These are phyloP conservation scores for Halesus radiatus DNA, from an alignment of 1,140 invertebrate species.

Conservation along the genomic window DNA sequence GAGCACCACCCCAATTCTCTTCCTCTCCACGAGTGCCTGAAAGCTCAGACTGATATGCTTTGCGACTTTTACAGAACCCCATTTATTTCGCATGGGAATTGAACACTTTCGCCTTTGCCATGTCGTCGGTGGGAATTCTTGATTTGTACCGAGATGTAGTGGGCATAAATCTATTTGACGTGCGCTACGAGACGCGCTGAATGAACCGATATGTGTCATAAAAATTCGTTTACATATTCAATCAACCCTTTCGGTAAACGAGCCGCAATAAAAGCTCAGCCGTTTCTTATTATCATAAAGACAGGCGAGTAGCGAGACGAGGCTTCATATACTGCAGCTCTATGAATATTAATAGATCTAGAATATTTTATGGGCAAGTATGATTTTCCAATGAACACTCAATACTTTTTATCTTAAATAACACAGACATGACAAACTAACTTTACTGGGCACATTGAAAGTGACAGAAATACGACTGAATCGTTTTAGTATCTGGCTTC, in stretches of 20 bases:
- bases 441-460: too few species aligned
- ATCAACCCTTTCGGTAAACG: conserved; percentile 24
- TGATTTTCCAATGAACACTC: too few species aligned
- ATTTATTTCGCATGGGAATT: conserved; percentile 44
- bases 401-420: too few species aligned
- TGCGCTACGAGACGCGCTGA: conserved; percentile 5
- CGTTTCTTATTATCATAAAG: background rate
- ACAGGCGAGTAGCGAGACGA: too few species aligned
- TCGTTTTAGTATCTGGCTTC: too few species aligned
- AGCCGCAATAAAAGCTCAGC: background rate
- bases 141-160: conserved; percentile 33
- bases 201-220: conserved; percentile 27
- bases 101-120: conserved; percentile 33
- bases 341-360: too few species aligned
- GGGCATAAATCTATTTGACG: conserved; percentile 32
- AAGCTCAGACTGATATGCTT: conserved; percentile 33
- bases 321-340: too few species aligned
- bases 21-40: conserved; percentile 12
- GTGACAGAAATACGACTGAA: too few species aligned
- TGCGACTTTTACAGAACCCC: conserved; percentile 41
- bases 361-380: too few species aligned
- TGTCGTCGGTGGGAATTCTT: conserved; percentile 16
- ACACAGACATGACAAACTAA: too few species aligned
- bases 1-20: conserved; percentile 11
- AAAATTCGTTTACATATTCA: conserved; percentile 33